Conservation (phyloP, 2,113 vertebrate species). For the Rhinogobius similis region DNA sequence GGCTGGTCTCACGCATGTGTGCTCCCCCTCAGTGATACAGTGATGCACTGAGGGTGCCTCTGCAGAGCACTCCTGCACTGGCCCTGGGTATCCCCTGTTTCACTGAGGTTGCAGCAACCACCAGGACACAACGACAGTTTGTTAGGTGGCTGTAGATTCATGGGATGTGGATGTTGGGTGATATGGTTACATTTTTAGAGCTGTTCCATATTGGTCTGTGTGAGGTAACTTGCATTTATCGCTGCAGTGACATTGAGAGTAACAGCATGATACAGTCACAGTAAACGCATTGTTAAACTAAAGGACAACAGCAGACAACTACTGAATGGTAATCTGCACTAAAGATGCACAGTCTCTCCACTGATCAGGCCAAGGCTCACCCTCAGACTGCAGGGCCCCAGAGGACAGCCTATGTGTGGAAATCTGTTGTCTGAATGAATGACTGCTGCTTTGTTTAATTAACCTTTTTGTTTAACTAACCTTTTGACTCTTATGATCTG, state of each 20-base stretch:
- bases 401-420: slow-evolving; percentile 9
- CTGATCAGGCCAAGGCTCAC: slow-evolving; percentile 43
- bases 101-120: slow-evolving; percentile 50
- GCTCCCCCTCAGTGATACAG: slow-evolving; percentile 9
- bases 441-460: slow-evolving; percentile 29
- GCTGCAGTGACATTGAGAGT: slow-evolving; percentile 3
- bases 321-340: slow-evolving; percentile 10
- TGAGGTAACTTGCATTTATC: not conserved
- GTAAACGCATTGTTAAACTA: slow-evolving; percentile 8
- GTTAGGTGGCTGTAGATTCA: not conserved
- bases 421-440: slow-evolving; percentile 9
- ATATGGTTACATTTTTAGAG: slow-evolving; percentile 2
- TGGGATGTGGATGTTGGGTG: slow-evolving; percentile 18
- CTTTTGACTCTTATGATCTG: slow-evolving; percentile 98
- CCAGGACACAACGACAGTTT: slow-evolving; percentile 21
- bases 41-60: slow-evolving; percentile 18
- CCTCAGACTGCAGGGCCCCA: slow-evolving; percentile 27
- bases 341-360: slow-evolving; percentile 44
- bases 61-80: slow-evolving; percentile 46
- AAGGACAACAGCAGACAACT: not conserved
- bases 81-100: slow-evolving; percentile 49
- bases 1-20: not conserved
- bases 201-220: not conserved
- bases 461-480: slow-evolving; percentile 82
- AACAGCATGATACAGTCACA: not conserved